phyloP scores from a whole-genome alignment of 1,140 invertebrate genomes.

The Ctenoplectra terminalis region DNA sequence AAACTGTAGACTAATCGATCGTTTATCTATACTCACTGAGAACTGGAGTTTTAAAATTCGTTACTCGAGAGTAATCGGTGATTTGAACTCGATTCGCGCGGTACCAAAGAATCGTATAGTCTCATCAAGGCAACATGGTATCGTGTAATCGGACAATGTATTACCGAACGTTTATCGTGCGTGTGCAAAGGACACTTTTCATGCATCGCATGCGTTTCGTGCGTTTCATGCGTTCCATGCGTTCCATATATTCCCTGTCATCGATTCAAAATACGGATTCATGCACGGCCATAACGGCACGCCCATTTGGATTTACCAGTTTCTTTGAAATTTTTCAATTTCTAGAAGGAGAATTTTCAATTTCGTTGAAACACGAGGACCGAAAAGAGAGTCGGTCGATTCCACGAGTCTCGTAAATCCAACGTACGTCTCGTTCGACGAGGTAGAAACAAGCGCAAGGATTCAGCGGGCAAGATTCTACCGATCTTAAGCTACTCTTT shows the following conservation, averaged over 20 bases:
- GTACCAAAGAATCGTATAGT: not conserved
- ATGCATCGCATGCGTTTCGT: not conserved
- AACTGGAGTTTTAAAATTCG: not conserved
- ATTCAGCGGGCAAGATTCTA: not conserved
- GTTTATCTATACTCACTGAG: not conserved
- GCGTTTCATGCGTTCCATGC: constrained; percentile 42
- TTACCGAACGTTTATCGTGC: constrained; percentile 22
- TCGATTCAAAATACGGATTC: constrained; percentile 28
- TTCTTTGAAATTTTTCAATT: not conserved
- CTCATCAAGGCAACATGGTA: constrained; percentile 12
- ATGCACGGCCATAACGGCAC: not conserved
- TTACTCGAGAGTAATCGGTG: constrained; percentile 8
- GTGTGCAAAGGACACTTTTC: not conserved
- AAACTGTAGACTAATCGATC: too few relatives aligned
- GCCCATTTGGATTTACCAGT: constrained; percentile 3
- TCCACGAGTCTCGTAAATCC: not conserved
- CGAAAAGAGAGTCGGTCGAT: too few relatives aligned
- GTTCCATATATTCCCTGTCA: constrained; percentile 26
- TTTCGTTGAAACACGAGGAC: too few relatives aligned
- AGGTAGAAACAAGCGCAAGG: not conserved
- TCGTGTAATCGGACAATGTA: constrained; percentile 14
- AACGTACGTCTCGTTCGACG: not conserved
- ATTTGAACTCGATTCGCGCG: not conserved
- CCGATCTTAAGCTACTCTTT: not conserved
- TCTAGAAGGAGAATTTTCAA: not conserved